Conservation (phyloP, 1,140 invertebrate genomes). For the Scaptomyza montana region DNA sequence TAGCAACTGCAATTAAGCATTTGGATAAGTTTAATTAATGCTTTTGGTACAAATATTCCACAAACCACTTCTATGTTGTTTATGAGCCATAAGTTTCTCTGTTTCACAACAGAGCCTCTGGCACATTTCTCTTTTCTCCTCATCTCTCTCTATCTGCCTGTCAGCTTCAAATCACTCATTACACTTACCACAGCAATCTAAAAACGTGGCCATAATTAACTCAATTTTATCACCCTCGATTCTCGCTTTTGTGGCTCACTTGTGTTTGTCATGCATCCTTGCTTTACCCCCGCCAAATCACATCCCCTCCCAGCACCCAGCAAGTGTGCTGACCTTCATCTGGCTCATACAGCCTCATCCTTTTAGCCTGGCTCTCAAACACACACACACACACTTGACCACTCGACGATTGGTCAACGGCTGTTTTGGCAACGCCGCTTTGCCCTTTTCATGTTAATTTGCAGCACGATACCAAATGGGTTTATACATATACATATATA, state of each 20-base stretch:
- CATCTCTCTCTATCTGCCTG: background rate
- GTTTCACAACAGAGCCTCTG: slow-evolving; percentile 26
- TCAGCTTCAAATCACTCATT: slow-evolving; percentile 50
- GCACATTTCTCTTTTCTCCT: background rate
- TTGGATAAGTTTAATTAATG: slow-evolving; percentile 29
- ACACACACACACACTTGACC: slow-evolving; percentile 28
- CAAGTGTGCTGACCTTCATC: slow-evolving; percentile 27
- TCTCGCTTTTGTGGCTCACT: slow-evolving; percentile 73
- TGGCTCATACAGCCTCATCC: background rate
- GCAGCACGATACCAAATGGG: slow-evolving; percentile 74
- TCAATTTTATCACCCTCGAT: slow-evolving; percentile 68
- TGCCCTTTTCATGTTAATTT: slow-evolving; percentile 80
- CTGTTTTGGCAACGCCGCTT: slow-evolving; percentile 57
- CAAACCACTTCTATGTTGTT: slow-evolving; percentile 41
- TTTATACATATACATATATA: slow-evolving; percentile 46
- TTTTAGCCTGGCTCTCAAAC: no score
- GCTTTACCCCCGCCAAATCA: no score
- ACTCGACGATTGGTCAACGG: slow-evolving; percentile 33
- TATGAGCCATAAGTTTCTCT: slow-evolving; percentile 40
- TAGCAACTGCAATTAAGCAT: slow-evolving; percentile 1
- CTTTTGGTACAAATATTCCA: background rate
- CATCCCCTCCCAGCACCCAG: background rate
- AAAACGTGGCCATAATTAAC: slow-evolving; percentile 73
- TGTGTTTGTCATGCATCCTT: slow-evolving; percentile 45
- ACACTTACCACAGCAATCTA: slow-evolving; percentile 51